These are phyloP conservation scores for Temnopleurus reevesii DNA, from an alignment of 53 echinoderm and acorn worm genomes.

Conservation along the genomic window DNA sequence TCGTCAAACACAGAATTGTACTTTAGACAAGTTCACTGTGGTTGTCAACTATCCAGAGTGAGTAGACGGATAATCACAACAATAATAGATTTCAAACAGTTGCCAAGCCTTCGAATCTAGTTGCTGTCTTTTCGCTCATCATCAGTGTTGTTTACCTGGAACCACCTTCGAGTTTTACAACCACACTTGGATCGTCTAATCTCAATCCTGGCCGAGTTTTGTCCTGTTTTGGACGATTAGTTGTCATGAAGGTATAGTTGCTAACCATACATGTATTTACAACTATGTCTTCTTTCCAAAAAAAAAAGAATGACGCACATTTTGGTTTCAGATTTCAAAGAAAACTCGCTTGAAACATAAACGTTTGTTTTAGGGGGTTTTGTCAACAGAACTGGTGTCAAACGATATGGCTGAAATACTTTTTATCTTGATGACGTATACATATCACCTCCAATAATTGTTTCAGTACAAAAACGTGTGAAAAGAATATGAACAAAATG, in stretches of 20 bases:
- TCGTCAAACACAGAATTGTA: background rate
- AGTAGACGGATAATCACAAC: background rate
- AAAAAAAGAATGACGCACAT: no score
- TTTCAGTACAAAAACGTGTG: no score
- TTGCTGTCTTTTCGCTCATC: constrained; percentile 4
- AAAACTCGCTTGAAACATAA: no score
- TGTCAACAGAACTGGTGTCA: no score
- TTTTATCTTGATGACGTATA: no score
- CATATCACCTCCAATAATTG: no score
- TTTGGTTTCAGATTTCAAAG: no score
- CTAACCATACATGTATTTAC: no score
- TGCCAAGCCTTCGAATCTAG: constrained; percentile 14
- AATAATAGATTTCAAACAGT: constrained; percentile 5
- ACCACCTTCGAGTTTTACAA: background rate
- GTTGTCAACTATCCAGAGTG: constrained; percentile 29
- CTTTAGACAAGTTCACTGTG: constrained; percentile 26
- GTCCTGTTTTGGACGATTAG: background rate
- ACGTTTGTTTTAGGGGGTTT: no score
- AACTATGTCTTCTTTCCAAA: no score
- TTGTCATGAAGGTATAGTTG: background rate
- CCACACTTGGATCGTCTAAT: background rate
- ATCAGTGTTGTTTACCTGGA: constrained; percentile 45
- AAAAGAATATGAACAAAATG: no score
- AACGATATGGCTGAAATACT: no score
- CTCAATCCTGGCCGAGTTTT: background rate